Base-by-base conservation (phyloP, 2,888 invertebrate species). In the Odiellus spinosus region DNA sequence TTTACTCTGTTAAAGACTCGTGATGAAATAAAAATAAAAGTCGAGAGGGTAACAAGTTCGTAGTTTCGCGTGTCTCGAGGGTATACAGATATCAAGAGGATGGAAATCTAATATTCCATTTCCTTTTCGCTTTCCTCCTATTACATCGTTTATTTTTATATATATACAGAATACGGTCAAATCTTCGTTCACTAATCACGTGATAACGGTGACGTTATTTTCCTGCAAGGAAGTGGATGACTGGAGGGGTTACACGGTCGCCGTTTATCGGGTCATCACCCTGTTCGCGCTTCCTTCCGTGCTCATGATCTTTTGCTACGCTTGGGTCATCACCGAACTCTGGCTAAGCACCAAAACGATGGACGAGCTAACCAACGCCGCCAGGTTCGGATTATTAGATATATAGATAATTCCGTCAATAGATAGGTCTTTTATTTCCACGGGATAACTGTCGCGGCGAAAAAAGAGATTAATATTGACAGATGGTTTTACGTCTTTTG, bases 301-400 rank as follows among this genome's bases (percentile, higher is more conserved):
- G 20, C 56, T 66, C 20, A 65, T 67, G 65, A 59, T 63, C 42
- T 55, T 64, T 40, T 66, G 65, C 57, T 67, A 67, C 55, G 53
- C 63, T 3, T 59, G 59, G 46, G 67, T 67, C 26, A 66, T 67
- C 51, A 57, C 60, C 20, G 65, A 63, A 45, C 59, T 67, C 8
- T 67, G 67, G 67, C 59, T 58, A 40, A 64, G 64, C 44, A 66
- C 67, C 1, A 59, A 60, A 42, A 64, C 59, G 43, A 64, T 67
- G 54, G 60, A 59, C 45, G 56, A 61, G 3, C 60, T 67, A 39
- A 67, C 66, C 36, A 62, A 63, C 49, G 56, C 45, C 21, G 50
- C 41, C 19, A 58, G 53, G 57, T 21, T 15, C 3, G n/a, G 17
- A 15, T 12, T 19, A n/a, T 42, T 43, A 17, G 26, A 33, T 12